These are phyloP conservation scores for Drosophila monieri DNA, from an alignment of 2,888 invertebrate genomes.

Conservation along the genomic window DNA sequence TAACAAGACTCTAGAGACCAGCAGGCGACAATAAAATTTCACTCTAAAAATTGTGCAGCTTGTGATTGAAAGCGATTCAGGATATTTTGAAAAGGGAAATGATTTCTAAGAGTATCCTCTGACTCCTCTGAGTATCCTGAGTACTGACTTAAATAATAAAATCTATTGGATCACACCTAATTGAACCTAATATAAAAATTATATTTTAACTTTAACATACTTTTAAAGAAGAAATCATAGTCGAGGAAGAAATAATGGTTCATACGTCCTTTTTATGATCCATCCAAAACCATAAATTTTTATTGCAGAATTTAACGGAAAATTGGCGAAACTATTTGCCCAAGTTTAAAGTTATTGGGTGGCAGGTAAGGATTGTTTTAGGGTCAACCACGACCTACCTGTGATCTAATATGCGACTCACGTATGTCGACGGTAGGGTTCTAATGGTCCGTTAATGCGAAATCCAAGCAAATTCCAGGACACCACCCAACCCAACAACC, in stretches of 20 bases:
- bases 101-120: not conserved
- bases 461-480: conserved; percentile 47
- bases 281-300: not conserved
- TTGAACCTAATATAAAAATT: no score
- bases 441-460: conserved; percentile 73
- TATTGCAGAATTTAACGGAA: not conserved
- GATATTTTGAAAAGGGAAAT: not conserved
- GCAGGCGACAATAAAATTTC: conserved; percentile 43
- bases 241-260: not conserved
- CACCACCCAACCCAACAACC: not conserved
- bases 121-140: no score
- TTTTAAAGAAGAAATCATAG: no score
- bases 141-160: no score
- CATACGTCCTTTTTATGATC: no score
- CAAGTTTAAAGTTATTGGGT: not conserved
- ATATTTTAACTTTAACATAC: no score
- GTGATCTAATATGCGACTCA: conserved; percentile 48
- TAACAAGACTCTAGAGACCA: conserved; percentile 67
- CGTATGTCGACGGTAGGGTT: conserved; percentile 51
- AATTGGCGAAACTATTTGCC: not conserved
- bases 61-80: not conserved
- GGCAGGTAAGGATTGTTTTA: not conserved
- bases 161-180: no score
- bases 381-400: not conserved
- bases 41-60: conserved; percentile 13